Evolutionary conservation across 2,113 vertebrate species (phyloP).

Genomic region (Rhagologus leucostigma): DNA sequence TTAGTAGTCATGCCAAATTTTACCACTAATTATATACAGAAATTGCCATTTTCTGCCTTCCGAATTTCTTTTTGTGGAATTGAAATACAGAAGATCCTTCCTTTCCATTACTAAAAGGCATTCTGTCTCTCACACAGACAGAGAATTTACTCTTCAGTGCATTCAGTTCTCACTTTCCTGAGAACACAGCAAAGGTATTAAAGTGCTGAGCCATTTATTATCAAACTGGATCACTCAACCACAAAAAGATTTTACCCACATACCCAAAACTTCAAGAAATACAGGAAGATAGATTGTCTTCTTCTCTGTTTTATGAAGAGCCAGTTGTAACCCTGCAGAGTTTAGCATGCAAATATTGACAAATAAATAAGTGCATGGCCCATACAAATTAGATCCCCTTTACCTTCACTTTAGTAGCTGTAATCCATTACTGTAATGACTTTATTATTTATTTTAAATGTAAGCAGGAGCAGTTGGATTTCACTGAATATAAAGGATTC

Average conservation of each 20-base stretch:
- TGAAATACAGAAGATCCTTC: neutral
- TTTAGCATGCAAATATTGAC: neutral
- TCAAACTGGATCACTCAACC: neutral
- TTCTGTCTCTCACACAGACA: neutral
- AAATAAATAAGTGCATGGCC: neutral
- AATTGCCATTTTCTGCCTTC: neutral
- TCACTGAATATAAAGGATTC: neutral
- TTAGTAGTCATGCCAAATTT: neutral
- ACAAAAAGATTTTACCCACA: neutral
- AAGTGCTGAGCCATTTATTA: neutral
- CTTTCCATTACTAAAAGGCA: neutral
- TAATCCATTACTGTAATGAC: neutral
- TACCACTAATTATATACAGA: neutral
- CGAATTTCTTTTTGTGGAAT: neutral
- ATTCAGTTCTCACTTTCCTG: neutral
- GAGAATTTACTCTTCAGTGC: neutral
- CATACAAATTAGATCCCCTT: neutral
- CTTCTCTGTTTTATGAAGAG: neutral
- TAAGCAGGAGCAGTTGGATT: neutral
- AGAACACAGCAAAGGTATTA: neutral
- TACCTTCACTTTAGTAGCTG: neutral
- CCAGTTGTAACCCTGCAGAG: neutral
- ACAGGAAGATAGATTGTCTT: neutral
- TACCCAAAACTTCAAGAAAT: neutral
- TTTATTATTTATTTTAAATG: neutral